Conservation (phyloP, 2,797 vertebrate species). For the Chelon labrosus region DNA sequence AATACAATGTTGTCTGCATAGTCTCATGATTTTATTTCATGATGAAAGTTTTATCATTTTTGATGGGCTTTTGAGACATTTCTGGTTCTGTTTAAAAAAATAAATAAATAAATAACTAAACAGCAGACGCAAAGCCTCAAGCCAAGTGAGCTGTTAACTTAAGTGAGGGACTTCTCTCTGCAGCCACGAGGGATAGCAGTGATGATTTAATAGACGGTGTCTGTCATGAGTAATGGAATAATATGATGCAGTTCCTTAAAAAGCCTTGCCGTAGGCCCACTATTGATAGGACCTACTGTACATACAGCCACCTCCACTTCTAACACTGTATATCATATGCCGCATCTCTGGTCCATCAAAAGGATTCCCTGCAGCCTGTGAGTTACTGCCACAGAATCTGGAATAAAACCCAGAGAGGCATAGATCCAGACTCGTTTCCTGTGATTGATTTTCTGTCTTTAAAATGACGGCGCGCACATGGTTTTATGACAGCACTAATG, state of each 20-base stretch:
- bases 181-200: not conserved
- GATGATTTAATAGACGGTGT: constrained; percentile 36
- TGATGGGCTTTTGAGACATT: not conserved
- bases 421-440: constrained; percentile 78
- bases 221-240: constrained; percentile 35
- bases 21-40: not conserved
- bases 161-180: constrained; percentile 10
- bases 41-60: not conserved
- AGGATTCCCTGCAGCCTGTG: constrained; percentile 49
- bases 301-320: constrained; percentile 27
- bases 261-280: constrained; percentile 19
- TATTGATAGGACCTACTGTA: constrained; percentile 61
- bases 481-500: constrained; percentile 78
- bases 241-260: constrained; percentile 49
- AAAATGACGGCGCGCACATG: constrained; percentile 65
- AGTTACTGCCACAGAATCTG: constrained; percentile 54
- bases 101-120: not conserved
- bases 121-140: constrained; percentile 15
- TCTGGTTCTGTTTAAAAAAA: not conserved
- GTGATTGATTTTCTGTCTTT: constrained; percentile 79
- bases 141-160: not conserved
- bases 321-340: constrained; percentile 28
- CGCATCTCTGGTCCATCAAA: constrained; percentile 40
- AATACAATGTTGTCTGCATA: too few relatives aligned
- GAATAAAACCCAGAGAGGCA: constrained; percentile 66